These are phyloP conservation scores for Macrosteles quadrilineatus DNA, from an alignment of 1,140 invertebrate species.

Conservation along the genomic window DNA sequence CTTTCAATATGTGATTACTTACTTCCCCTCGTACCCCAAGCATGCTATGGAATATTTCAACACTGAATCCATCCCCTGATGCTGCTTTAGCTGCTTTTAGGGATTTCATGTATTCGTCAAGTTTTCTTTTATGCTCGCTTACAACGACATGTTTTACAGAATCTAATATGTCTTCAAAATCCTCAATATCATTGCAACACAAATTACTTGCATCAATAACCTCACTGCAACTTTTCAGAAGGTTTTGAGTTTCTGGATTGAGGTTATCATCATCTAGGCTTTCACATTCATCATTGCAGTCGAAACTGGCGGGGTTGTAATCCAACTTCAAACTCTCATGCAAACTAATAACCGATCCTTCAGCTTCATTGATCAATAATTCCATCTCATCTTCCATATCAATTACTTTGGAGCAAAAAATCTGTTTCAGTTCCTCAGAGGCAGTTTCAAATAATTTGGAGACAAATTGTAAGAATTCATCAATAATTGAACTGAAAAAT, in stretches of 20 bases:
- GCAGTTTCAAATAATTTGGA: not conserved
- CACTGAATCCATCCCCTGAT: not conserved
- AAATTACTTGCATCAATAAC: not conserved
- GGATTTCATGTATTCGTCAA: not conserved
- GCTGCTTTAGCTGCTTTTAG: conserved; percentile 1
- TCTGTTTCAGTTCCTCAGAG: not conserved
- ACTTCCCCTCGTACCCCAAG: not conserved
- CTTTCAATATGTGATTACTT: not conserved
- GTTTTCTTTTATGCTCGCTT: not conserved
- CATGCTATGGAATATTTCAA: not conserved
- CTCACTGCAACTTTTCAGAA: not conserved
- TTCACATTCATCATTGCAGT: not conserved
- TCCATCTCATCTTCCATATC: conserved; percentile 13
- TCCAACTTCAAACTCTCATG: not conserved
- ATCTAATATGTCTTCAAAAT: not conserved
- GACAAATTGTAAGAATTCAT: not conserved
- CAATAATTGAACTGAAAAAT: not conserved
- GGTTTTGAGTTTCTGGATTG: not conserved
- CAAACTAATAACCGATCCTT: not conserved
- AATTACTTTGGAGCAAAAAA: conserved; percentile 1
- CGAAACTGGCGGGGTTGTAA: not conserved
- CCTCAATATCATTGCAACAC: not conserved
- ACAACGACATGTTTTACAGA: not conserved
- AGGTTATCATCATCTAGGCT: not conserved
- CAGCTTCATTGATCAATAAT: not conserved